Conservation (phyloP, 2,888 invertebrate genomes). For the Drosophila bunnanda region DNA sequence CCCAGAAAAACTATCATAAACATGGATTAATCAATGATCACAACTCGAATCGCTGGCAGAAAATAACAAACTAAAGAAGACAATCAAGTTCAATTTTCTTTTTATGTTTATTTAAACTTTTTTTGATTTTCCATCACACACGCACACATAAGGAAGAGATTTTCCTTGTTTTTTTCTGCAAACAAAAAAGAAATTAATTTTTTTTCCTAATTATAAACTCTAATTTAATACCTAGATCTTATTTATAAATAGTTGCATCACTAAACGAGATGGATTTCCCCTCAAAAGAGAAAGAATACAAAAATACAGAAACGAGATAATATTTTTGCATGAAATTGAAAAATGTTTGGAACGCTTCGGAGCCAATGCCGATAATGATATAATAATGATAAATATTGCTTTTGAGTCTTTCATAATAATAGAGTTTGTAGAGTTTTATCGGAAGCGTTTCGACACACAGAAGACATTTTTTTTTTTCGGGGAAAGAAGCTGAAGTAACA, state of each 20-base stretch:
- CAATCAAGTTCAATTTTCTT: neutral
- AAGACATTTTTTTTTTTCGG: conserved; percentile 6
- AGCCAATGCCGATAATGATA: conserved; percentile 20
- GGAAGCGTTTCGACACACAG: conserved; percentile 23
- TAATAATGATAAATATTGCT: conserved; percentile 65
- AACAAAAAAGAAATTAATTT: conserved; percentile 27
- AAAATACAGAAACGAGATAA: conserved; percentile 8
- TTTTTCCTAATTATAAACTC: conserved; percentile 66
- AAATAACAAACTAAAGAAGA: conserved; percentile 8
- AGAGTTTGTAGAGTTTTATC: conserved; percentile 12
- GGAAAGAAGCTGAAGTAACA: conserved; percentile 36
- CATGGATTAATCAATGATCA: conserved; percentile 82
- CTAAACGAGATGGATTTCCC: conserved; percentile 37
- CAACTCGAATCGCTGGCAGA: conserved; percentile 81
- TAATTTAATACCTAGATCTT: conserved; percentile 67
- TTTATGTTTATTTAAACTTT: conserved; percentile 20
- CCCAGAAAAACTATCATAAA: conserved; percentile 11
- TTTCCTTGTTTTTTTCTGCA: conserved; percentile 38
- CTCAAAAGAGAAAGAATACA: conserved; percentile 17
- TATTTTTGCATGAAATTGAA: conserved; percentile 48
- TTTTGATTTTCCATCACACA: conserved; percentile 29
- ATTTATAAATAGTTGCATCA: conserved; percentile 51
- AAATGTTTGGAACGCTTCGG: conserved; percentile 48
- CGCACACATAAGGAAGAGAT: conserved; percentile 20
- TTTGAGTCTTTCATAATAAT: conserved; percentile 79